Evolutionary conservation across 2,113 vertebrate species (phyloP), one percentile per base, ranked within the genome.

Genomic region (Tapirus terrestris): DNA sequence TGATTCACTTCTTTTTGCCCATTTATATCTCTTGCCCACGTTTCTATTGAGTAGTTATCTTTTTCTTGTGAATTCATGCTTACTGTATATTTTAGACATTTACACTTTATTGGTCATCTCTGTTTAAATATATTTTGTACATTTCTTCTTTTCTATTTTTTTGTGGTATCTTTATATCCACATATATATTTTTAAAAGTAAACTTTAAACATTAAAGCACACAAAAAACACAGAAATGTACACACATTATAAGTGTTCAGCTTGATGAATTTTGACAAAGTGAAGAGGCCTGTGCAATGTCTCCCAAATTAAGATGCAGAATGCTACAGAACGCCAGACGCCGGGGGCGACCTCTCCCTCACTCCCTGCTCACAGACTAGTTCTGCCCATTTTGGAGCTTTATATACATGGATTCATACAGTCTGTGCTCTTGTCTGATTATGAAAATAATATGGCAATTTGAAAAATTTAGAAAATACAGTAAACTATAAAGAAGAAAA

Each of bases 291-390:
- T 6, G 8, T 27, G 72, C 60, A 6, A 29, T 43, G 13, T 7
- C 21, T 8, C 2, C 29, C 14, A 8, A 25, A 1, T 27, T 53
- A 33, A 27, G 79, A 39, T 0, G 14, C 58, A 14, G 39, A 60
- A 25, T 31, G 36, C 9, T 5, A 4, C 14, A 10, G 77, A 43
- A 58, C 2, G 27, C 13, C 13, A 1, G 51, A 9, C 12, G 48
- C 61, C 29, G 3, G 36, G 10, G 31, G 60, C 3, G 3, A 13
- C 0, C 23, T 6, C 39, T 0, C 0, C 33, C n/a, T 2, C 0
- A 5, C 29, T 2, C 17, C n/a, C 2, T 3, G 21, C 56, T 3
- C 17, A 0, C 13, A 17, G 85, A 3, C 7, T 3, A 3, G 2
- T 17, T n/a, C 12, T 6, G 58, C 33, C 5, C 0, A 0, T 5